These are phyloP conservation scores for Limosa lapponica DNA, from an alignment of 2,797 vertebrate genomes.

Conservation along the genomic window DNA sequence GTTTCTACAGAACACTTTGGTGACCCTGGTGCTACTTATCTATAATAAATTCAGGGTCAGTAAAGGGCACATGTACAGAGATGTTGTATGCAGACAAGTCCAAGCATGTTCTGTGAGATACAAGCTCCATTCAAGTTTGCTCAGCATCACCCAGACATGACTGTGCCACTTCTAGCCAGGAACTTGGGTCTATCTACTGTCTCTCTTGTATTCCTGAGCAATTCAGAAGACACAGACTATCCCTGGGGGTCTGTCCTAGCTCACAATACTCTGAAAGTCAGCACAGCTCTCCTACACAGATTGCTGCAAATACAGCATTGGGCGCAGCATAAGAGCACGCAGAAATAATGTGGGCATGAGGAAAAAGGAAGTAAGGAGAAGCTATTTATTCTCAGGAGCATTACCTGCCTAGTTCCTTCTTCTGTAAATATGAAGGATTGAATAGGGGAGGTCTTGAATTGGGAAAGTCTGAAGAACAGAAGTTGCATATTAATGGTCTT, in stretches of 20 bases:
- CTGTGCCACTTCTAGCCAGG: background rate
- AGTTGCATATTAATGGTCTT: background rate
- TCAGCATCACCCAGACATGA: background rate
- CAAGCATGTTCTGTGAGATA: background rate
- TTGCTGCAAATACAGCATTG: background rate
- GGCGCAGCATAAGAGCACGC: background rate
- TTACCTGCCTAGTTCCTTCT: background rate
- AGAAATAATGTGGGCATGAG: background rate
- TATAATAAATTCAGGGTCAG: background rate
- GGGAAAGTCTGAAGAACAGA: background rate
- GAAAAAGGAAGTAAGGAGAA: background rate
- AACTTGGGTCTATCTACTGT: background rate
- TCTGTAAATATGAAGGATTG: background rate
- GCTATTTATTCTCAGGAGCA: background rate
- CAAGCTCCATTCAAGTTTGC: background rate
- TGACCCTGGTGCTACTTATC: background rate
- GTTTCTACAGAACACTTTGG: background rate
- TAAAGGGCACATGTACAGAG: background rate
- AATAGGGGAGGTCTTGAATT: background rate
- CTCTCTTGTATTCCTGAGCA: background rate
- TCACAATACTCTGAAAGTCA: background rate
- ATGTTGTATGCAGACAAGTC: rapidly evolving
- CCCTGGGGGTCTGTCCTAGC: background rate
- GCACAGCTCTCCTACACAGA: background rate
- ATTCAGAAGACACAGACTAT: background rate